A percentile compares a stretch with the other conserved stretches of the same genome.
Evolutionary conservation across 2,113 vertebrate species (phyloP).

Genomic region (Phalacrocorax carbo): DNA sequence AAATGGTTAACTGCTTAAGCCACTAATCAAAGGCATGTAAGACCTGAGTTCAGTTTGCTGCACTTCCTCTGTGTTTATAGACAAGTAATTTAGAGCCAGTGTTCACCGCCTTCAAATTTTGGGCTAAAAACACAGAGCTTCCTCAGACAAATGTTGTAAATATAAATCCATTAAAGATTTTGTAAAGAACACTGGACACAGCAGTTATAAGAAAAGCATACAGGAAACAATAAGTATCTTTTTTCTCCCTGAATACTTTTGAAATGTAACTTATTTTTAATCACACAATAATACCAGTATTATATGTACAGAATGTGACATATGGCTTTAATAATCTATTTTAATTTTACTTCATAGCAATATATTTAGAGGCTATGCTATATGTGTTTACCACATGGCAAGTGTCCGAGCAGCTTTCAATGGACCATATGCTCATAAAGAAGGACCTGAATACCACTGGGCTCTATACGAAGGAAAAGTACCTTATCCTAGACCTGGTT

Average conservation of each 20-base stretch:
- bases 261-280: neutral
- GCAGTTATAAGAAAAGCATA: neutral
- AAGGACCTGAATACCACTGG: constrained; percentile 93
- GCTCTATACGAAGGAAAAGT: constrained; percentile 90
- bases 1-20: neutral
- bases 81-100: neutral
- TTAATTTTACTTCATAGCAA: constrained; percentile 71
- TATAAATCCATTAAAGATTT: neutral
- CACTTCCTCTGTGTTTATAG: neutral
- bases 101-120: neutral
- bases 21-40: neutral
- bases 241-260: neutral
- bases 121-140: neutral
- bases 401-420: constrained; percentile 93
- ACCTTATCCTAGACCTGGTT: constrained; percentile 95
- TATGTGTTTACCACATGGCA: constrained; percentile 95
- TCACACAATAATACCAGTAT: neutral
- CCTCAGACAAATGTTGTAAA: neutral
- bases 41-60: neutral
- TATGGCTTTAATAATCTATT: neutral
- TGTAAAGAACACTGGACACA: neutral
- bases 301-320: neutral
- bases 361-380: constrained; percentile 93
- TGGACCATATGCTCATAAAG: constrained; percentile 91
- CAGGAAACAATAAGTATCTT: neutral